Conservation (phyloP, 2,797 vertebrate genomes). For the Macropus fuliginosus region DNA sequence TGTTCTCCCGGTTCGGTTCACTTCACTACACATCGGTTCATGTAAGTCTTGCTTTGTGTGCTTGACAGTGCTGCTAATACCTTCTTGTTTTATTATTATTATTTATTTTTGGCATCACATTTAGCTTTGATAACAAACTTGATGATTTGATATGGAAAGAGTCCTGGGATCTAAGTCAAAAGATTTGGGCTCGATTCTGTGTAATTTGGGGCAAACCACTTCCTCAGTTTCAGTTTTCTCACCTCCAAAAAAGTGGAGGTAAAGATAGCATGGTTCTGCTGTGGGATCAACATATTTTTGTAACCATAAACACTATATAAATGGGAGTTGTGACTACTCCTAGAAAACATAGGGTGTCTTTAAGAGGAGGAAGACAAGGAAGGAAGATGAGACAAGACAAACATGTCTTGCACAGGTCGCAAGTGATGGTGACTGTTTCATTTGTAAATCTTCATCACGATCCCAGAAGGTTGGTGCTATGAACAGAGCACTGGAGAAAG, state of each 20-base stretch:
- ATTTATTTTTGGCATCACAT: constrained; percentile 21
- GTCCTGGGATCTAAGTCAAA: background rate
- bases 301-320: background rate
- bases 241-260: background rate
- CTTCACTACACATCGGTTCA: no score
- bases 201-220: background rate
- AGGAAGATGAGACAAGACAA: constrained; percentile 32
- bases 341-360: background rate
- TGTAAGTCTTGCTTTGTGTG: background rate
- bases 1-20: no score
- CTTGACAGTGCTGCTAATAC: background rate
- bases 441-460: constrained; percentile 42
- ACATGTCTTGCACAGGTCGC: background rate
- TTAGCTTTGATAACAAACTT: background rate
- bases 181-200: background rate
- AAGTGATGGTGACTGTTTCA: constrained; percentile 28
- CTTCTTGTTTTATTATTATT: constrained; percentile 38
- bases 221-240: background rate
- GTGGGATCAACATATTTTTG: background rate
- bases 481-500: background rate
- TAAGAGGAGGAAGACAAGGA: background rate
- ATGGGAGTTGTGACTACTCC: background rate
- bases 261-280: background rate
- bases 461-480: background rate
- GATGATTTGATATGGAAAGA: background rate